phyloP scores from a whole-genome alignment of 2,797 vertebrate species.

The Pangasius djambal region DNA sequence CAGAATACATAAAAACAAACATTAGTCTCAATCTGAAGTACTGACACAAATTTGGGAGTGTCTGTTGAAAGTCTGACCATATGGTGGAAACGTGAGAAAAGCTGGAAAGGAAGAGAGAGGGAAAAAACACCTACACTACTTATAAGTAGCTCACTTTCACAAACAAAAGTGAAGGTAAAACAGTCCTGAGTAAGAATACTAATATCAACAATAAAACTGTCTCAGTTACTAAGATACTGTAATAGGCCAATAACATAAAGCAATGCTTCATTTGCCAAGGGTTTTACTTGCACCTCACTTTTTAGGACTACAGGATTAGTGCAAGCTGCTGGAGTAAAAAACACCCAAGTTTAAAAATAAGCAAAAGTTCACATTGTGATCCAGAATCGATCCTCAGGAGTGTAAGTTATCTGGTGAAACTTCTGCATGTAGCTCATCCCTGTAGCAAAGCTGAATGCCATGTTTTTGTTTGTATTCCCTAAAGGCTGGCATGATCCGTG shows the following conservation, averaged over 20 bases:
- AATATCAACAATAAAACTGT: neutral
- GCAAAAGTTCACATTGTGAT: neutral
- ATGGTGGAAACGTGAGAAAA: slow-evolving; percentile 15
- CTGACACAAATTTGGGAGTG: neutral
- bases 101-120: neutral
- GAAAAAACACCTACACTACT: neutral
- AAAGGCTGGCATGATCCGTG: slow-evolving; percentile 96
- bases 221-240: neutral
- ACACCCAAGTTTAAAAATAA: neutral
- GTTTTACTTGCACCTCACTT: no score
- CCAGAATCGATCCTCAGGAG: neutral
- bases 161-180: neutral
- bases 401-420: neutral
- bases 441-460: neutral
- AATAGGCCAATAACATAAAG: neutral
- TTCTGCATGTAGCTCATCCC: neutral
- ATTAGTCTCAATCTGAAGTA: neutral
- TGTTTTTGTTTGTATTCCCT: slow-evolving; percentile 39
- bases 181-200: neutral
- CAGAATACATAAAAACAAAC: neutral
- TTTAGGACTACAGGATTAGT: neutral
- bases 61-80: neutral
- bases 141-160: neutral
- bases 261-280: neutral
- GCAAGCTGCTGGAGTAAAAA: neutral